Evolutionary conservation across 2,888 invertebrate species (phyloP).

Genomic region (Aphidius colemani): DNA sequence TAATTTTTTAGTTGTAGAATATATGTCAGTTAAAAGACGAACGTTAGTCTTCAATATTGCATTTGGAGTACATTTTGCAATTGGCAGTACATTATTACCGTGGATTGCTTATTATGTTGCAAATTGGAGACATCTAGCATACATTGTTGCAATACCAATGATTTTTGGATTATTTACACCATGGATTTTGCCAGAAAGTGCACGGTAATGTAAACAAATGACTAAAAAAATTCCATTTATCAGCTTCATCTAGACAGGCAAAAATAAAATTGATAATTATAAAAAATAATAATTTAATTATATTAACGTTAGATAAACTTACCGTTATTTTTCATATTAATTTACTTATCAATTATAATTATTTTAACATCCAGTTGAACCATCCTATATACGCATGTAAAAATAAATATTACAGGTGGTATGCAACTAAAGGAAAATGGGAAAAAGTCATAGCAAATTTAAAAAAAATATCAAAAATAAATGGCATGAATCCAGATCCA

Average conservation of each 20-base stretch:
- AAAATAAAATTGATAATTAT: too few species aligned
- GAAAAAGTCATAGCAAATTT: conserved; percentile 61
- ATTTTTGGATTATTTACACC: conserved; percentile 58
- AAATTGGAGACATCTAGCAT: conserved; percentile 61
- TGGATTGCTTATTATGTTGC: conserved; percentile 62
- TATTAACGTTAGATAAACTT: too few species aligned
- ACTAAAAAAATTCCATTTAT: too few species aligned
- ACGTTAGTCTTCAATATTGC: conserved; percentile 63
- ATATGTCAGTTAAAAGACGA: conserved; percentile 62
- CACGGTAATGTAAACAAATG: too few species aligned
- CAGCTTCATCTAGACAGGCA: too few species aligned
- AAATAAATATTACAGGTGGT: too few species aligned
- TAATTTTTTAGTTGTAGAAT: conserved; percentile 58
- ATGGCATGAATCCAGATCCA: conserved; percentile 59
- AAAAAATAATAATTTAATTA: too few species aligned
- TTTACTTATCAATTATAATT: too few species aligned
- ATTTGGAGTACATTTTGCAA: conserved; percentile 62
- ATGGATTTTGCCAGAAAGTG: conserved; percentile 63
- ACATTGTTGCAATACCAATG: conserved; percentile 61
- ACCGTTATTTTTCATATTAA: too few species aligned
- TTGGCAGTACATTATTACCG: conserved; percentile 61
- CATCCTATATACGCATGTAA: too few species aligned
- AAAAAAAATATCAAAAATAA: conserved; percentile 61
- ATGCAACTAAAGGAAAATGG: conserved; percentile 61
- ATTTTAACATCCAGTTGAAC: too few species aligned